Conservation (phyloP, 1,140 invertebrate species). For the Lepidostoma basale region DNA sequence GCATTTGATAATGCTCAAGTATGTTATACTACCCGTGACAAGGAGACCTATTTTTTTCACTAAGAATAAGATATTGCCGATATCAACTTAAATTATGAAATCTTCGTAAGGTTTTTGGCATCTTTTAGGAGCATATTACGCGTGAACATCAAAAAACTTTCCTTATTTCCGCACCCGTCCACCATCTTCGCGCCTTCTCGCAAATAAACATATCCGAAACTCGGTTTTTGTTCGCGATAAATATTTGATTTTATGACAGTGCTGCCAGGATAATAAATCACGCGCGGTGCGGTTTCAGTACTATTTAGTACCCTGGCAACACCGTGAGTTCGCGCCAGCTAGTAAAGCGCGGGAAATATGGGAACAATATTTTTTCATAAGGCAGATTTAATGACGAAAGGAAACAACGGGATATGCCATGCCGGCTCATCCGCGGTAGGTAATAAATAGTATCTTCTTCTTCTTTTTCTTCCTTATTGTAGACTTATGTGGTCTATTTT, state of each 20-base stretch:
- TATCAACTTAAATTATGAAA: too few species aligned
- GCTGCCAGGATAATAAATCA: constrained; percentile 3
- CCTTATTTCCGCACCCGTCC: too few species aligned
- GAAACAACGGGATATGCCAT: neutral
- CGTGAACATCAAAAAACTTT: too few species aligned
- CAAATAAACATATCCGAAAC: too few species aligned
- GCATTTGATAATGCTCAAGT: too few species aligned
- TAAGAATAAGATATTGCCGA: too few species aligned
- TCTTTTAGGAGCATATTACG: too few species aligned
- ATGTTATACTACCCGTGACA: too few species aligned
- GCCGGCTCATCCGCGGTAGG: neutral
- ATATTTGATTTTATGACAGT: constrained; percentile 17
- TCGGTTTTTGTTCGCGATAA: constrained; percentile 3
- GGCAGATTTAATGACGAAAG: neutral
- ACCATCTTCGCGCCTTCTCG: too few species aligned
- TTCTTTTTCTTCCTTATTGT: neutral
- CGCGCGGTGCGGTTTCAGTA: neutral
- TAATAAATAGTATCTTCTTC: neutral
- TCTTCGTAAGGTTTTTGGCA: too few species aligned
- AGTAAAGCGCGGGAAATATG: neutral
- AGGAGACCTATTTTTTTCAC: too few species aligned
- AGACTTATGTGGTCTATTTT: neutral
- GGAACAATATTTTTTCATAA: neutral
- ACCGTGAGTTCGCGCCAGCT: neutral
- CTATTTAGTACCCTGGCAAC: constrained; percentile 11